phyloP scores from a whole-genome alignment of 2,113 vertebrate species.

The Siniperca chuatsi region DNA sequence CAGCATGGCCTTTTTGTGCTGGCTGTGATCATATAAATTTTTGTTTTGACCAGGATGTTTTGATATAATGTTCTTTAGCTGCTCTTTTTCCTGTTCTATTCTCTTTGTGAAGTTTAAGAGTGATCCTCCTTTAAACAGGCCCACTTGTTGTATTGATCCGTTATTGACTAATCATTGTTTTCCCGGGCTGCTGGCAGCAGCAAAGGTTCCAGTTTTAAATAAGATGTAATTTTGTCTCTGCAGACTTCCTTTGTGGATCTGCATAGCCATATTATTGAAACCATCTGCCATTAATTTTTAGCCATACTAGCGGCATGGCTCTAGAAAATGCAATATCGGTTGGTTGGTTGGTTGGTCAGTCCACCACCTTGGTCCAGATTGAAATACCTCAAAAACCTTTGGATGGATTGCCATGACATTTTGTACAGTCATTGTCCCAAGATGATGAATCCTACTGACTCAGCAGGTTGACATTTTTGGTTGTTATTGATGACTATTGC shows the following conservation, averaged over 20 bases:
- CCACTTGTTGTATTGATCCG: constrained; percentile 54
- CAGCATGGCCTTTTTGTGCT: background rate
- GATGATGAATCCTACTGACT: too few relatives aligned
- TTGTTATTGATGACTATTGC: background rate
- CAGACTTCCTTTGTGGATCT: constrained; percentile 14
- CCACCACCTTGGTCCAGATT: background rate
- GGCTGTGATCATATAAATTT: background rate
- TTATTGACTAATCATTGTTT: constrained; percentile 53
- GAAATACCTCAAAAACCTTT: background rate
- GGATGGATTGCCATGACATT: background rate
- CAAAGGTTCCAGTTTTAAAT: constrained; percentile 30
- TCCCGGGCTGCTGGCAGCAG: constrained; percentile 18
- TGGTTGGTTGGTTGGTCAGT: background rate
- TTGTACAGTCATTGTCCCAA: background rate
- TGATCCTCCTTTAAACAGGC: constrained; percentile 43
- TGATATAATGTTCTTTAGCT: constrained; percentile 9
- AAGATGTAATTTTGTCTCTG: constrained; percentile 28
- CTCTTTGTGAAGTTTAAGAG: constrained; percentile 42
- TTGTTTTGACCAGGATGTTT: constrained; percentile 17
- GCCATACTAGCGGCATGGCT: background rate
- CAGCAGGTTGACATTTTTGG: background rate
- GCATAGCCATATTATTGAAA: constrained; percentile 15
- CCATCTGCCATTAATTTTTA: background rate
- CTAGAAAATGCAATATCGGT: background rate
- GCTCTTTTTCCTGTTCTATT: constrained; percentile 15